A percentile compares a stretch with the other conserved stretches of the same genome.
These are phyloP conservation scores for Coreoperca whiteheadi DNA, from an alignment of 2,113 vertebrate species.

Conservation along the genomic window DNA sequence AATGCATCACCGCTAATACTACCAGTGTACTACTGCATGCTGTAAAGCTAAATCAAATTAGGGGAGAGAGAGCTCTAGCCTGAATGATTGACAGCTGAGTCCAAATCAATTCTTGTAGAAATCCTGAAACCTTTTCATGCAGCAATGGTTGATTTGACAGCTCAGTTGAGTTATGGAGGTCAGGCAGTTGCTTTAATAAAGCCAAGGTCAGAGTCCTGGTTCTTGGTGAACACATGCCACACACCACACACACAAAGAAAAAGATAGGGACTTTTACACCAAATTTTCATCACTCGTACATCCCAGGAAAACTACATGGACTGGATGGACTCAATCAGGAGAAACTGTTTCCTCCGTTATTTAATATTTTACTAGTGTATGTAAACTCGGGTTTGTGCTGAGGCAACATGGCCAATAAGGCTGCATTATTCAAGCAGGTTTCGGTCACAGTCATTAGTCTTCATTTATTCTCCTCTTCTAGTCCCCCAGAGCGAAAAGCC, in stretches of 20 bases:
- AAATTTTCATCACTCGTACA: too few species aligned
- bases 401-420: neutral
- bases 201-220: conserved; percentile 28
- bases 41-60: conserved; percentile 32
- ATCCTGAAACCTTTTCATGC: conserved; percentile 66
- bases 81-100: conserved; percentile 64
- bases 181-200: conserved; percentile 23
- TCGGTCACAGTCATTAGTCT: conserved; percentile 59
- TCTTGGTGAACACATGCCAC: too few species aligned
- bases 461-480: conserved; percentile 48
- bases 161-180: conserved; percentile 28
- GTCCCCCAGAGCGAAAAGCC: conserved; percentile 10
- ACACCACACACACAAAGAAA: too few species aligned
- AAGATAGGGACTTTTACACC: too few species aligned
- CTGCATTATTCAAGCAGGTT: conserved; percentile 45
- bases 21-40: neutral
- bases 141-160: conserved; percentile 47
- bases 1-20: neutral
- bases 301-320: neutral
- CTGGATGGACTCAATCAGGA: neutral
- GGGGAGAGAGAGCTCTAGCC: neutral
- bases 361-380: conserved; percentile 38
- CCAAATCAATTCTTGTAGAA: conserved; percentile 57
- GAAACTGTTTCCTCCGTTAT: neutral
- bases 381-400: neutral